Conservation (phyloP, 2,888 invertebrate species). For the Drosophila dives region DNA sequence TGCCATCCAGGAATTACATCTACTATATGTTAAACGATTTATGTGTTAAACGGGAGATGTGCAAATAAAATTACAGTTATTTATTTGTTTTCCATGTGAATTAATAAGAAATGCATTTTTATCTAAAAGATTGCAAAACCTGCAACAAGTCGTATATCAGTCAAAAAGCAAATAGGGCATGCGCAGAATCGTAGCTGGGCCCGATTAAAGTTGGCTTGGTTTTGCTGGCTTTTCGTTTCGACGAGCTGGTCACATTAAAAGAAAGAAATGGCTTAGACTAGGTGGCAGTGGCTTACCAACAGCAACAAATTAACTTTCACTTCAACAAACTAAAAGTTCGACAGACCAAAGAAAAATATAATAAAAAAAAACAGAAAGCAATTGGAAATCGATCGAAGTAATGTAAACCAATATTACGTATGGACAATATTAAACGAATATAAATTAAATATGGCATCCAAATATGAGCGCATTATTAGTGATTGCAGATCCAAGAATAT, state of each 20-base stretch:
- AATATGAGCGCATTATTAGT: conserved; percentile 92
- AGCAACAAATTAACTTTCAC: conserved; percentile 60
- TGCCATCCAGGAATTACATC: conserved; percentile 61
- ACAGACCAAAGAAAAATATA: conserved; percentile 4
- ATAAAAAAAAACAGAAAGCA: conserved; percentile 11
- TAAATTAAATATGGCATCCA: conserved; percentile 81
- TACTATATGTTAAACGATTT: conserved; percentile 17
- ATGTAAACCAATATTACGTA: conserved; percentile 32
- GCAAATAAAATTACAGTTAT: background rate
- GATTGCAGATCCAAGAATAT: conserved; percentile 92
- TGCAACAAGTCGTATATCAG: background rate
- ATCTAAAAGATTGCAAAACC: background rate
- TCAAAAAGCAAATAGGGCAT: background rate
- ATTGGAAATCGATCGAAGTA: conserved; percentile 25
- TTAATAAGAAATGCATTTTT: background rate
- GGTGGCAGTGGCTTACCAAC: conserved; percentile 48
- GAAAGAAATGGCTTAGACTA: conserved; percentile 52
- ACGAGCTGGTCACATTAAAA: conserved; percentile 45
- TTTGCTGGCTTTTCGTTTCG: conserved; percentile 15
- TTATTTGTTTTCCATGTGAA: background rate
- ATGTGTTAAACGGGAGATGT: too few relatives aligned
- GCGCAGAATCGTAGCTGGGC: conserved; percentile 10
- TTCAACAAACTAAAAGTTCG: conserved; percentile 33
- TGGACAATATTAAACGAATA: conserved; percentile 17
- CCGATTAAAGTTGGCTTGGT: conserved; percentile 7